Conservation (phyloP, 2,888 invertebrate species). For the Melikaiella ostensackeni region DNA sequence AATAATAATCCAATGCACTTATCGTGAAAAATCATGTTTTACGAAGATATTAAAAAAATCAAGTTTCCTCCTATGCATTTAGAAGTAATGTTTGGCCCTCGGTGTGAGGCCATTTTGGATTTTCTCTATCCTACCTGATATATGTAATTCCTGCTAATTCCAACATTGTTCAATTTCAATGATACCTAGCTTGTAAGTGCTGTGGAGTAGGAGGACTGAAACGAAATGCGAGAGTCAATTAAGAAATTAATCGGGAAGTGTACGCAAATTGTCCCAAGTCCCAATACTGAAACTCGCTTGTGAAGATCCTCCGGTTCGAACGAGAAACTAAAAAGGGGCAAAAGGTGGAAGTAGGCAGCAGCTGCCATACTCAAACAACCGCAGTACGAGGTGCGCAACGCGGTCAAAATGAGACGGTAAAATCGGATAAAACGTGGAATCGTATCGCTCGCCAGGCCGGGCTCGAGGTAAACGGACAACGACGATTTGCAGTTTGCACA, state of each 20-base stretch:
- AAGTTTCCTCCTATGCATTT: too few relatives aligned
- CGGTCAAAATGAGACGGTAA: slow-evolving; percentile 62
- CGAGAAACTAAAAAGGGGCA: not conserved
- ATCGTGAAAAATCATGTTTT: too few relatives aligned
- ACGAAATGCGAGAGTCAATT: not conserved
- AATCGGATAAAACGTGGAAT: slow-evolving; percentile 40
- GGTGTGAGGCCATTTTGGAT: too few relatives aligned
- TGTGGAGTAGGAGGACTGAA: not conserved
- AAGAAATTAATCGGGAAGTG: not conserved
- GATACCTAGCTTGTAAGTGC: not conserved
- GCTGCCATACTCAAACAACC: slow-evolving; percentile 74
- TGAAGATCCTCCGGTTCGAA: not conserved
- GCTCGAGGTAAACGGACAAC: not conserved
- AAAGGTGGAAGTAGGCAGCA: not conserved
- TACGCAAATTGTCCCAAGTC: not conserved
- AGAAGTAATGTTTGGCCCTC: too few relatives aligned
- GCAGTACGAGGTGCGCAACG: slow-evolving; percentile 64
- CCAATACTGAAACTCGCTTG: not conserved
- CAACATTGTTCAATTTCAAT: too few relatives aligned
- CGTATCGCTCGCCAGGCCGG: not conserved
- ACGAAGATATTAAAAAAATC: too few relatives aligned
- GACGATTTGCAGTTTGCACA: not conserved
- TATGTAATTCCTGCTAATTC: too few relatives aligned
- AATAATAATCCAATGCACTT: too few relatives aligned
- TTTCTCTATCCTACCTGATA: too few relatives aligned